Evolutionary conservation across 2,113 vertebrate genomes (phyloP).

Genomic region (Tricholaema leucomelas): DNA sequence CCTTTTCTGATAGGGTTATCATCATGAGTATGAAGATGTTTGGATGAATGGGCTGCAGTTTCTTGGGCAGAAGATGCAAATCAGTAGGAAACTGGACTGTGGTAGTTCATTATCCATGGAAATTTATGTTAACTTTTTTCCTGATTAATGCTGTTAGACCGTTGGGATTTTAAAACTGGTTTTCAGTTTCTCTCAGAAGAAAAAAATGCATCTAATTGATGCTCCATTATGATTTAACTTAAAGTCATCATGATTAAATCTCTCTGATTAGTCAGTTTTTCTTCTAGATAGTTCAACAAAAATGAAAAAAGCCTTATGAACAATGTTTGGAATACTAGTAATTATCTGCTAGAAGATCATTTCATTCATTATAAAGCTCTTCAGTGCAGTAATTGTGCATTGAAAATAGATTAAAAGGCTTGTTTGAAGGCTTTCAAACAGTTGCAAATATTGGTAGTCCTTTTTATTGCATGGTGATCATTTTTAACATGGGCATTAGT

Average conservation of each 20-base stretch:
- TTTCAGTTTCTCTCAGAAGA: background rate
- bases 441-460: background rate
- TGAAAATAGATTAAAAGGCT: background rate
- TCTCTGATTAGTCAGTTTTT: background rate
- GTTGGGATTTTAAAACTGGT: background rate
- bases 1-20: background rate
- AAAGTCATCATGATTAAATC: background rate
- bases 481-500: background rate
- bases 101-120: background rate
- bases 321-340: background rate
- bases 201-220: background rate
- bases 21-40: background rate
- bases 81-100: background rate
- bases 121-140: background rate
- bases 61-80: background rate
- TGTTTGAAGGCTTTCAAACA: slow-evolving; percentile 4
- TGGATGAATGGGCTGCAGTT: background rate
- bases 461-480: background rate
- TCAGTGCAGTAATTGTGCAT: background rate
- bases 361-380: background rate
- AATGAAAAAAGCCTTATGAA: background rate
- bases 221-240: background rate
- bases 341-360: background rate
- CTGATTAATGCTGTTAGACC: background rate
- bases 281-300: background rate